These are phyloP conservation scores for Microcebus jonahi DNA, from an alignment of 2,113 vertebrate genomes.

Conservation along the genomic window DNA sequence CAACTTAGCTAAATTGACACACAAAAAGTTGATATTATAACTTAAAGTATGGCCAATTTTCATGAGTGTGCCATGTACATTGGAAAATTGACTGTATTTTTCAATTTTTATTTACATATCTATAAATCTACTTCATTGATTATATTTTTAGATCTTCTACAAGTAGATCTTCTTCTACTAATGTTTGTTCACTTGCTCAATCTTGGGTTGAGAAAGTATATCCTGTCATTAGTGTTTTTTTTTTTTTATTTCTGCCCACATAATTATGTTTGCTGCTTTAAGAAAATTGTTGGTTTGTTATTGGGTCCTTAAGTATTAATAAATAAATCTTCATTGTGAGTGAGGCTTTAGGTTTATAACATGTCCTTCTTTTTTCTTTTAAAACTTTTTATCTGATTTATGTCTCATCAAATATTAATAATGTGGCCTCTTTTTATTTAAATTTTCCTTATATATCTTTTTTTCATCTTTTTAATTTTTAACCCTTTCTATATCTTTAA, in stretches of 20 bases:
- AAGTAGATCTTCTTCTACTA: background rate
- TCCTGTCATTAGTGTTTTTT: background rate
- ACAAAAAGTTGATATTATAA: background rate
- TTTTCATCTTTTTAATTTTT: background rate
- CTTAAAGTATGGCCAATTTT: background rate
- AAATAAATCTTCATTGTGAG: background rate
- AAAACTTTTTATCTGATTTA: background rate
- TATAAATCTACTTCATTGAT: background rate
- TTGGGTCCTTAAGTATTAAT: background rate
- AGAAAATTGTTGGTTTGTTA: background rate
- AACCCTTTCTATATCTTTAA: background rate
- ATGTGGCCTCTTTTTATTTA: background rate
- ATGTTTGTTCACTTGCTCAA: background rate
- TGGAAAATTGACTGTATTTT: background rate
- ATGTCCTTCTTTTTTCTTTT: background rate
- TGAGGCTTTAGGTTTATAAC: background rate
- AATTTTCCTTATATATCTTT: background rate
- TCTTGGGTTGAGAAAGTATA: background rate
- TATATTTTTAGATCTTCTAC: background rate
- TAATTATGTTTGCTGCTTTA: background rate
- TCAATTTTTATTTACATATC: background rate
- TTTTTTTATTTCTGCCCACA: background rate
- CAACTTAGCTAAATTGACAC: background rate
- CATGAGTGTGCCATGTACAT: background rate
- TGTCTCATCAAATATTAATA: background rate